A percentile compares a stretch with the other conserved stretches of the same genome.
Evolutionary conservation across 2,797 vertebrate species (phyloP).

Genomic region (Chelon auratus): DNA sequence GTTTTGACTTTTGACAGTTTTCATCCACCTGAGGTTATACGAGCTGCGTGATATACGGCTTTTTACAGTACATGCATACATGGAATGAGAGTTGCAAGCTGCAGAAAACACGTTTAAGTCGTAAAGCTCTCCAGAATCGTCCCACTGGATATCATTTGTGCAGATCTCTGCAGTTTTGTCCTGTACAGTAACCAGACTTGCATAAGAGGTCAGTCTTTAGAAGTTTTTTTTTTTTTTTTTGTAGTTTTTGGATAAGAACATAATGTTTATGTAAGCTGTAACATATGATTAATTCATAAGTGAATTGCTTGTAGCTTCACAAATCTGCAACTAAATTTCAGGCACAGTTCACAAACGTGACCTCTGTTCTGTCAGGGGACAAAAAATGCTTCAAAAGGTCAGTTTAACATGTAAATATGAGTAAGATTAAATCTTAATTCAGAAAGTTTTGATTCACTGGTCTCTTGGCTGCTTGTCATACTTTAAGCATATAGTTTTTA

Average conservation of each 20-base stretch:
- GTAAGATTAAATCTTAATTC: background rate
- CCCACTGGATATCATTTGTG: constrained; percentile 34
- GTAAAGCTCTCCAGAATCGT: constrained; percentile 35
- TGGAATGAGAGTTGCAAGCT: constrained; percentile 37
- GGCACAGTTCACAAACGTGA: background rate
- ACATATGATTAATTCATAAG: background rate
- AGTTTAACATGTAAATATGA: background rate
- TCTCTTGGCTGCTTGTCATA: background rate
- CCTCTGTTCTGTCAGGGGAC: background rate
- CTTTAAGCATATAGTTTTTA: constrained; percentile 11
- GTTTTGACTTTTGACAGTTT: constrained; percentile 26
- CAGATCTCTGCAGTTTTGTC: constrained; percentile 46
- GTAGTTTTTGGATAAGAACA: constrained; percentile 9
- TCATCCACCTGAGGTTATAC: constrained; percentile 33
- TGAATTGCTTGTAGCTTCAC: background rate
- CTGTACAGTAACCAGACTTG: constrained; percentile 23
- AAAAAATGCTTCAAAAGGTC: background rate
- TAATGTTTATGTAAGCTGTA: background rate
- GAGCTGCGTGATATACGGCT: constrained; percentile 39
- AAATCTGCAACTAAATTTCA: background rate
- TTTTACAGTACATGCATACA: constrained; percentile 17
- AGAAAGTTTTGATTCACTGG: background rate
- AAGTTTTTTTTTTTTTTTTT: constrained; percentile 24
- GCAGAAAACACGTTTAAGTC: constrained; percentile 37
- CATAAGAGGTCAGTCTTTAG: constrained; percentile 9